Evolutionary conservation across 2,888 invertebrate species (phyloP), one percentile per base, ranked within the genome.

Genomic region (Pandemis corylana): DNA sequence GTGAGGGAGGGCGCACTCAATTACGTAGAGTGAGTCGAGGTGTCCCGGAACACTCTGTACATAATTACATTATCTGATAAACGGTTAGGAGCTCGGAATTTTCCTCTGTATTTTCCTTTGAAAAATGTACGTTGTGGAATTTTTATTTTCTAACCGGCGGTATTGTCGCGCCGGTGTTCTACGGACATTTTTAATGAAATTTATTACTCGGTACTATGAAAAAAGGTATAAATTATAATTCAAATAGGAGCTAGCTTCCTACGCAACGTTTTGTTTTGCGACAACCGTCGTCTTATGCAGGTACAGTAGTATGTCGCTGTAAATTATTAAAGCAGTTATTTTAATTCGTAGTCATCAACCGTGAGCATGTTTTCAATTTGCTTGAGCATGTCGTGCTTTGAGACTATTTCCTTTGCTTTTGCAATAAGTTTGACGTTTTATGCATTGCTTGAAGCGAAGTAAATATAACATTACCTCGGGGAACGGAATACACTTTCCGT

Each of bases 41-140:
- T 93, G 92, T 92, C 91, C 91, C 92, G 87, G 83, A 85, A 87
- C 87, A 87, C 86, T 88, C 86, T 81, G 84, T 89, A 90, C 89
- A 89, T 94, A 93, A 94, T 94, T 93, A 93, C 92, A 93, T 94
- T 94, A 94, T 92, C 93, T 87, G 92, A 90, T 91, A 92, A 93
- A 92, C 90, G 90, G 79, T 84, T 82, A 77, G 77, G 80, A 71
- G 72, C 67, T 63, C 9, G 15, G 76, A 76, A 78, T 83, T 84
- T 84, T 84, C 82, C 70, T 68, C 74, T 68, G 71, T 71, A 66
- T 75, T 76, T 76, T 68, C 71, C 41, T 71, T 53, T 71, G 68
- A 36, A 67, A 71, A 71, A 63, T 71, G 68, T 65, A 72, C 68
- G 68, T 44, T 44, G 53, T 1, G 51, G 68, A 68, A 68, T 72